A percentile compares a stretch with the other conserved stretches of the same genome.
phyloP scores from a whole-genome alignment of 2,888 invertebrate species.

The Autographa pulchrina region DNA sequence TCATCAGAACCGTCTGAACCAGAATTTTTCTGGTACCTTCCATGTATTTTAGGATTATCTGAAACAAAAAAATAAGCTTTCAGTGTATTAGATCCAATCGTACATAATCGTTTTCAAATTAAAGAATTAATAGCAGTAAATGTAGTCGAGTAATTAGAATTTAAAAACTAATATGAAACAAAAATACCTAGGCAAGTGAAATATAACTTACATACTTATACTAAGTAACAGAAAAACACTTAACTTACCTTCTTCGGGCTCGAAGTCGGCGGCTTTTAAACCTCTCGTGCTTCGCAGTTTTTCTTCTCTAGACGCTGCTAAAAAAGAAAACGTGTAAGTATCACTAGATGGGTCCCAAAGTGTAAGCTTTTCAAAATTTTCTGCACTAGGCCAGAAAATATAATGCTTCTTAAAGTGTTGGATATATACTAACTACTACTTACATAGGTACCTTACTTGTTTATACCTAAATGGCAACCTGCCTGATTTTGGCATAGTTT shows the following conservation, averaged over 20 bases:
- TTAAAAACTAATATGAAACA: background rate
- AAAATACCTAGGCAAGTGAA: too few relatives aligned
- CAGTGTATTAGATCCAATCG: too few relatives aligned
- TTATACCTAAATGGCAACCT: too few relatives aligned
- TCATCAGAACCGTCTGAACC: slow-evolving; percentile 39
- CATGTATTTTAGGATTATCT: slow-evolving; percentile 60
- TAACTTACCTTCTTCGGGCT: slow-evolving; percentile 69
- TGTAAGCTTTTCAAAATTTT: too few relatives aligned
- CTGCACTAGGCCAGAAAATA: too few relatives aligned
- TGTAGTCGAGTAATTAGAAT: background rate
- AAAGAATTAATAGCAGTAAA: too few relatives aligned
- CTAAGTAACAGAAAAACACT: background rate
- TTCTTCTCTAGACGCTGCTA: slow-evolving; percentile 60
- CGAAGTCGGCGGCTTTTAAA: slow-evolving; percentile 66
- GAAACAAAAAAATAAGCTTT: slow-evolving; percentile 19
- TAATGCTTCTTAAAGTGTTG: background rate
- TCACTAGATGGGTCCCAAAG: too few relatives aligned
- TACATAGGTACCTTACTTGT: background rate
- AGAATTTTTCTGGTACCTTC: slow-evolving; percentile 45
- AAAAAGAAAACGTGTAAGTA: slow-evolving; percentile 18
- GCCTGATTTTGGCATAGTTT: too few relatives aligned
- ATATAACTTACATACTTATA: too few relatives aligned
- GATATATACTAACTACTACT: background rate
- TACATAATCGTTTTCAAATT: background rate
- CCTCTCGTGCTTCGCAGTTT: slow-evolving; percentile 69